These are phyloP conservation scores for Tapirus indicus DNA, from an alignment of 2,797 vertebrate genomes.

Conservation along the genomic window DNA sequence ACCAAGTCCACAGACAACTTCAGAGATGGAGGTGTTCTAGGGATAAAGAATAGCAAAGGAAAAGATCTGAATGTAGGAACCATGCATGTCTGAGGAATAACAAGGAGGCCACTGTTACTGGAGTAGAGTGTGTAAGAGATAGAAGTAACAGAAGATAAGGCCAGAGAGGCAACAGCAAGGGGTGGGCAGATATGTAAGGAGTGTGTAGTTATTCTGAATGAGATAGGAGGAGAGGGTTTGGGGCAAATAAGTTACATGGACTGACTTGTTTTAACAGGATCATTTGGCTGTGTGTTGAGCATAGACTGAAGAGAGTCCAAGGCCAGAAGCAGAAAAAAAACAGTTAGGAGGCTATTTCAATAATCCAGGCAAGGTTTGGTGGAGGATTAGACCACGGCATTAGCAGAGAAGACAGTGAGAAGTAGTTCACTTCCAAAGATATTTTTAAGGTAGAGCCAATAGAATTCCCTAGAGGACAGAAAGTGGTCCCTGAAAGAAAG, in stretches of 20 bases:
- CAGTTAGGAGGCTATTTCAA: not conserved
- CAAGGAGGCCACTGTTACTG: not conserved
- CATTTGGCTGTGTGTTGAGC: not conserved
- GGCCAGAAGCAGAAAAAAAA: not conserved
- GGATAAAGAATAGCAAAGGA: not conserved
- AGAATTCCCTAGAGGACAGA: not conserved
- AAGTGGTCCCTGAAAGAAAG: not conserved
- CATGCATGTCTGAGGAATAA: rapidly evolving
- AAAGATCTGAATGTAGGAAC: too few relatives aligned
- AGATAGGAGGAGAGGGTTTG: not conserved
- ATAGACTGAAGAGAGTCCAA: not conserved
- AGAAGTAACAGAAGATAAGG: not conserved
- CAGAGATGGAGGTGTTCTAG: not conserved
- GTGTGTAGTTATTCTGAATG: not conserved
- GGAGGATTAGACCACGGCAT: rapidly evolving
- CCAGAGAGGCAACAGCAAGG: not conserved
- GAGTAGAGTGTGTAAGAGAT: rapidly evolving
- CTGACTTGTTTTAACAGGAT: too few relatives aligned
- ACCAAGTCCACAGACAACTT: not conserved
- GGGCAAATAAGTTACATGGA: not conserved
- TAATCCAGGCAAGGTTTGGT: rapidly evolving
- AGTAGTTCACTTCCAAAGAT: not conserved
- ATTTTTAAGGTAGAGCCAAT: not conserved
- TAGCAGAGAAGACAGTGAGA: not conserved
- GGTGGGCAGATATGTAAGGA: not conserved